Conservation (phyloP, 2,797 vertebrate species). For the Esox masquinongy region DNA sequence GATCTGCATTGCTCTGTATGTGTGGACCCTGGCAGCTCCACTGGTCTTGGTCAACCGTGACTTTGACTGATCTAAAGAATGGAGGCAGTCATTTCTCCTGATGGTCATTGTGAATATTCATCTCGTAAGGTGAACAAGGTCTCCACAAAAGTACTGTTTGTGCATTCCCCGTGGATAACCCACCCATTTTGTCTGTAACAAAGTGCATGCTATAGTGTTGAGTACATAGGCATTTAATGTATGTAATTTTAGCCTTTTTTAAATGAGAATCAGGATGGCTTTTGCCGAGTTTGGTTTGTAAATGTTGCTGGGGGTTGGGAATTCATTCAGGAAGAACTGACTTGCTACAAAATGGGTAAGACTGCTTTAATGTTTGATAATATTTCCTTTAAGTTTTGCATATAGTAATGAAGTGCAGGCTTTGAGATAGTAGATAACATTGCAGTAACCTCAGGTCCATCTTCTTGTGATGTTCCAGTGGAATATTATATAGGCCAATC, state of each 20-base stretch:
- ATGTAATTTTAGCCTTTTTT: not conserved
- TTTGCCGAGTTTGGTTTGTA: not conserved
- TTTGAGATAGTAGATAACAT: not conserved
- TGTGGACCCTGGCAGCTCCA: constrained; percentile 95
- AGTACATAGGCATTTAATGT: not conserved
- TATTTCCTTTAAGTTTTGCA: constrained; percentile 8
- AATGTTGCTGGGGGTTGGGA: not conserved
- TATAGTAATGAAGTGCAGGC: not conserved
- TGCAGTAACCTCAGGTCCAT: not conserved
- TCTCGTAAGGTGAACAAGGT: constrained; percentile 19
- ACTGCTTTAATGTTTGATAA: not conserved
- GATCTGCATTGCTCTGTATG: constrained; percentile 94
- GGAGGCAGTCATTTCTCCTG: not conserved
- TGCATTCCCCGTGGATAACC: constrained; percentile 21
- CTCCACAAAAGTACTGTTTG: constrained; percentile 14
- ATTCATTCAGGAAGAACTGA: constrained; percentile 2
- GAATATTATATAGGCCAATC: constrained; percentile 17
- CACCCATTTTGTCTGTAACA: constrained; percentile 8
- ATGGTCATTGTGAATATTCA: constrained; percentile 40
- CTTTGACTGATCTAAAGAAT: constrained; percentile 80
- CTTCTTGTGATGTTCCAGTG: constrained; percentile 18
- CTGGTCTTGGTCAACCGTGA: constrained; percentile 95
- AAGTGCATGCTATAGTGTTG: constrained; percentile 48
- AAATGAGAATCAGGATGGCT: not conserved
- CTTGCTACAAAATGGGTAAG: not conserved